A percentile compares a stretch with the other conserved stretches of the same genome.
phyloP scores from a whole-genome alignment of 2,113 vertebrate genomes.

The Haemorhous mexicanus region DNA sequence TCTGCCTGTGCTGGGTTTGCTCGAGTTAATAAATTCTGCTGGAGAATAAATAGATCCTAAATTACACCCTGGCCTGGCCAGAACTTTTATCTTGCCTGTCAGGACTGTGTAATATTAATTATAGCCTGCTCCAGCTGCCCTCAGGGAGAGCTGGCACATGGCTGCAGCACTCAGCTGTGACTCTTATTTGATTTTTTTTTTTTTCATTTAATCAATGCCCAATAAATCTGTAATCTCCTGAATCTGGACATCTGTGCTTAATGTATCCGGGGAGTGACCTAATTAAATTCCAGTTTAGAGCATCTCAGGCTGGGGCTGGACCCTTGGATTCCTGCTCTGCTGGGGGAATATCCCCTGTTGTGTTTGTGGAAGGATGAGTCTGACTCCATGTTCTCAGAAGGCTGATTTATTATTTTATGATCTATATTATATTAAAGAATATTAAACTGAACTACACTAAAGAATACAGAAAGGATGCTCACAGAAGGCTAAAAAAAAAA shows the following conservation, averaged over 20 bases:
- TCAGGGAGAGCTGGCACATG: background rate
- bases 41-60: slow-evolving; percentile 54
- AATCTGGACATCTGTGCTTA: slow-evolving; percentile 18
- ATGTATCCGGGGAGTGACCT: background rate
- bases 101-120: slow-evolving; percentile 10
- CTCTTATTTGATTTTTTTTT: background rate
- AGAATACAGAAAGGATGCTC: too few relatives aligned
- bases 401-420: too few relatives aligned
- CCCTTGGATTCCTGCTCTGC: background rate
- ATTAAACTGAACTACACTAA: too few relatives aligned
- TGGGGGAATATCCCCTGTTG: background rate
- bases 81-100: slow-evolving; percentile 45
- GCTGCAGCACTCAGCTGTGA: background rate
- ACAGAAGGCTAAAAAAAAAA: too few relatives aligned
- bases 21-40: slow-evolving; percentile 44
- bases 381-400: too few relatives aligned
- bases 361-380: too few relatives aligned
- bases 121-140: background rate
- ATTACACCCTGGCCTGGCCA: slow-evolving; percentile 42
- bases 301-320: background rate
- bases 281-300: slow-evolving; percentile 17
- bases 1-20: background rate
- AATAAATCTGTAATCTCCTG: slow-evolving; percentile 47
- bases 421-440: too few relatives aligned
- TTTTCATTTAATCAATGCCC: slow-evolving; percentile 26